Conservation (phyloP, 2,113 vertebrate species). For the Spea multiplicata region DNA sequence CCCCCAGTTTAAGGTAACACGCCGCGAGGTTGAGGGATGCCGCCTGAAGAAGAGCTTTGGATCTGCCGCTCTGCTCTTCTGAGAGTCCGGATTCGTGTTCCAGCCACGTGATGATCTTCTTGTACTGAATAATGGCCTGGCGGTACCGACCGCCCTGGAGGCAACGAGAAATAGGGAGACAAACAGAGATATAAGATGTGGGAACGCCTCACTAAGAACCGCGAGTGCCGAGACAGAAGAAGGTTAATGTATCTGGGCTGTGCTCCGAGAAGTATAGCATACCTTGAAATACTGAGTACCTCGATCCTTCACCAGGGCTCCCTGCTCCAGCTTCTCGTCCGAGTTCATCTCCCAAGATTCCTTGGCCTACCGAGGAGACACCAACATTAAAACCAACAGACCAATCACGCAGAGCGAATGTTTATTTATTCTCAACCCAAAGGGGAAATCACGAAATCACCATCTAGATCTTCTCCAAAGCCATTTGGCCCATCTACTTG, state of each 20-base stretch:
- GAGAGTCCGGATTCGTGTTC: conserved; percentile 82
- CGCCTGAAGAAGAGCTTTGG: conserved; percentile 79
- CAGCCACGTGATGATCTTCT: conserved; percentile 93
- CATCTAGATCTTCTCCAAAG: no score
- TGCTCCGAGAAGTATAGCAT: conserved; percentile 25
- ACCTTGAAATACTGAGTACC: conserved; percentile 97
- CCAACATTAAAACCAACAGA: not conserved
- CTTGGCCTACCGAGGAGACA: conserved; percentile 73
- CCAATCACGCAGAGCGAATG: not conserved
- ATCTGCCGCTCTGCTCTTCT: conserved; percentile 70
- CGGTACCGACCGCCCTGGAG: conserved; percentile 88
- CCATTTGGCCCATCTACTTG: no score
- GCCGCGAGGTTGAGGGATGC: conserved; percentile 93
- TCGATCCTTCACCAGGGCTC: conserved; percentile 87
- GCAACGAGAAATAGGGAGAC: not conserved
- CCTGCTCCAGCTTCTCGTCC: conserved; percentile 88
- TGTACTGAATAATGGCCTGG: conserved; percentile 86
- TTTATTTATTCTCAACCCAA: not conserved
- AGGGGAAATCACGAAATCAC: no score
- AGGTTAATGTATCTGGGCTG: no score
- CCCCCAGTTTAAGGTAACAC: conserved; percentile 90
- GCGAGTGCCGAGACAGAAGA: no score
- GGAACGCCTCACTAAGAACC: no score
- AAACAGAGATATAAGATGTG: no score
- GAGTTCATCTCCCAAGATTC: conserved; percentile 97